Conservation (phyloP, 1,140 invertebrate species). For the Drosophila sturtevanti region DNA sequence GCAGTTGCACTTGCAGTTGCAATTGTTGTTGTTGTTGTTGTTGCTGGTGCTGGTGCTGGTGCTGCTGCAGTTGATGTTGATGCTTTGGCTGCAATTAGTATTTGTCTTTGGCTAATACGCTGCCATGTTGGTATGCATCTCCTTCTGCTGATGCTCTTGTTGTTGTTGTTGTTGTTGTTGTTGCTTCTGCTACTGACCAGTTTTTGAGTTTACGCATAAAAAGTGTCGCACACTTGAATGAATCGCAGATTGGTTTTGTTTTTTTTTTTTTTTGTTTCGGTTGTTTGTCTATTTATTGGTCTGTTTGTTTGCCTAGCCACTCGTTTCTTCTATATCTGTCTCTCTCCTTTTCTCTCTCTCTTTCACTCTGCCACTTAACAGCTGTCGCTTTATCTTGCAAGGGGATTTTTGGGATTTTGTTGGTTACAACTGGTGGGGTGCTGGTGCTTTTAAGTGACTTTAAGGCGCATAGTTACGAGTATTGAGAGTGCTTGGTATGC, state of each 20-base stretch:
- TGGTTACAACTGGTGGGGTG: neutral
- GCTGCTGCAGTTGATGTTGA: constrained; percentile 46
- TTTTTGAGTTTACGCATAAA: constrained; percentile 34
- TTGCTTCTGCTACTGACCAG: constrained; percentile 24
- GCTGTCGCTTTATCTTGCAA: constrained; percentile 38
- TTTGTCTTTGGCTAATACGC: constrained; percentile 81
- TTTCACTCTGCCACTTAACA: constrained; percentile 69
- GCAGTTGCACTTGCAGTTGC: constrained; percentile 23
- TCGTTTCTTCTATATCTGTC: constrained; percentile 35
- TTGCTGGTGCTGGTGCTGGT: constrained; percentile 55
- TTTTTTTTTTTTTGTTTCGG: constrained; percentile 45
- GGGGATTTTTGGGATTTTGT: constrained; percentile 40
- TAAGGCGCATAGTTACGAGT: constrained; percentile 12
- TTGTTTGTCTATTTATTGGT: constrained; percentile 76
- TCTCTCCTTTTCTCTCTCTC: constrained; percentile 57
- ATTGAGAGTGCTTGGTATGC: constrained; percentile 49
- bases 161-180: constrained; percentile 47
- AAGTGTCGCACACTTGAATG: constrained; percentile 65
- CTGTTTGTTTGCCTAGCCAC: constrained; percentile 61
- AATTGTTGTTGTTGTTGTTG: constrained; percentile 46
- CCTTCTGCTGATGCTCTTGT: constrained; percentile 40
- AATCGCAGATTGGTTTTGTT: constrained; percentile 36
- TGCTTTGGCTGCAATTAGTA: constrained; percentile 79
- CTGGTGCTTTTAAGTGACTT: constrained; percentile 37
- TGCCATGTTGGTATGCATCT: constrained; percentile 78